Percentiles rank a stretch among this genome's conserved stretches.
These are phyloP conservation scores for Symphodus melops DNA, from an alignment of 2,113 vertebrate genomes.

Conservation along the genomic window DNA sequence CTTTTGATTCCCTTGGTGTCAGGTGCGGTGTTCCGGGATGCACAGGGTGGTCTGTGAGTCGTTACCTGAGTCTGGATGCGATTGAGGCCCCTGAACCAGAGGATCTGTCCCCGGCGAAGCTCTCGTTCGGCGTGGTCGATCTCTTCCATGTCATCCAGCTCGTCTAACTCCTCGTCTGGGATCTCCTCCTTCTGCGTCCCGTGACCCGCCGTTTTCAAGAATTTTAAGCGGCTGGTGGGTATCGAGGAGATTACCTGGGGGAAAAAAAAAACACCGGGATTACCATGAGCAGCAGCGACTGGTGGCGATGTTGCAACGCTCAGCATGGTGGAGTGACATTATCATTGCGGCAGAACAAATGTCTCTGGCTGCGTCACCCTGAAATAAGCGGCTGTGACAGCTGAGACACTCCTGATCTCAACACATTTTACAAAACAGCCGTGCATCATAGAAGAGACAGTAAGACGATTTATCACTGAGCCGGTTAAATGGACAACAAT, in stretches of 20 bases:
- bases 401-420: neutral
- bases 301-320: neutral
- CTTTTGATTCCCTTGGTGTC: slow-evolving; percentile 67
- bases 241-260: slow-evolving; percentile 96
- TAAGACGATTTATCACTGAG: too few relatives aligned
- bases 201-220: slow-evolving; percentile 96
- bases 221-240: slow-evolving; percentile 97
- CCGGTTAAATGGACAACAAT: too few relatives aligned
- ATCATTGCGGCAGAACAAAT: neutral
- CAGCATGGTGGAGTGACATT: neutral
- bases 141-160: slow-evolving; percentile 96
- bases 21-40: neutral
- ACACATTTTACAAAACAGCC: too few relatives aligned
- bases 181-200: slow-evolving; percentile 98
- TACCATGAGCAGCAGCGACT: slow-evolving; percentile 9
- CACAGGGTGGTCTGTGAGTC: neutral
- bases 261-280: slow-evolving; percentile 10
- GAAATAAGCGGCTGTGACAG: slow-evolving; percentile 2
- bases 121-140: slow-evolving; percentile 98
- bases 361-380: neutral
- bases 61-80: slow-evolving; percentile 99
- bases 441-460: too few relatives aligned
- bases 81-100: slow-evolving; percentile 99
- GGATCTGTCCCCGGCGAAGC: slow-evolving; percentile 96
- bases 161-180: slow-evolving; percentile 92